Evolutionary conservation across 2,113 vertebrate species (phyloP).

Genomic region (Melanocharis versteri): DNA sequence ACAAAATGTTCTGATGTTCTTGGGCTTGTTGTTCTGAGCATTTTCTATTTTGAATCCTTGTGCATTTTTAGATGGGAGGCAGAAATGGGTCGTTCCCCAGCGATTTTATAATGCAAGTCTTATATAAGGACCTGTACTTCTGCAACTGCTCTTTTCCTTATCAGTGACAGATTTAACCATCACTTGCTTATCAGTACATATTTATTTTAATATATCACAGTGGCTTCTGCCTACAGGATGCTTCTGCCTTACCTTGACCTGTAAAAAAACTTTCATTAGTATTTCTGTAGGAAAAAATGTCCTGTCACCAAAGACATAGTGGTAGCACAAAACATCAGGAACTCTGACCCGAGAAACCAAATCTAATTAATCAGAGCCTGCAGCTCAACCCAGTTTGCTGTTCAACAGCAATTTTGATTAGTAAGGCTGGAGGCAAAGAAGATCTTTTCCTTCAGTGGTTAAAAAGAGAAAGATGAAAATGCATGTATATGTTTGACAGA

Average conservation of each 20-base stretch:
- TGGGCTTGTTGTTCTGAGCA: background rate
- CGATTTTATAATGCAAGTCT: background rate
- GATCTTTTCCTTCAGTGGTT: background rate
- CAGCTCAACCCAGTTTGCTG: background rate
- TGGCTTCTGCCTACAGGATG: background rate
- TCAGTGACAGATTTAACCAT: background rate
- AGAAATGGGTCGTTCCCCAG: constrained; percentile 32
- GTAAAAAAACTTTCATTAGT: background rate
- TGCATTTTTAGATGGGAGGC: constrained; percentile 7
- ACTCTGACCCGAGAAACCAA: background rate
- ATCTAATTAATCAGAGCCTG: background rate
- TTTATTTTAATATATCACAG: background rate
- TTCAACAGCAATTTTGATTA: background rate
- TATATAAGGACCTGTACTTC: background rate
- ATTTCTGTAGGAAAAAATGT: background rate
- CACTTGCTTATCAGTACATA: background rate
- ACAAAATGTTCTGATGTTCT: constrained; percentile 12
- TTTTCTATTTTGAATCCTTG: constrained; percentile 24
- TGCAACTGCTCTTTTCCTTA: background rate
- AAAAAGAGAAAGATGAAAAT: background rate
- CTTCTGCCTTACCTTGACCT: background rate
- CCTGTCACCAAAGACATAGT: background rate
- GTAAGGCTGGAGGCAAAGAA: background rate
- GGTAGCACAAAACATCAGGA: background rate
- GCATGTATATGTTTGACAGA: background rate